phyloP scores from a whole-genome alignment of 2,888 invertebrate genomes.

The Cantharis nigra region DNA sequence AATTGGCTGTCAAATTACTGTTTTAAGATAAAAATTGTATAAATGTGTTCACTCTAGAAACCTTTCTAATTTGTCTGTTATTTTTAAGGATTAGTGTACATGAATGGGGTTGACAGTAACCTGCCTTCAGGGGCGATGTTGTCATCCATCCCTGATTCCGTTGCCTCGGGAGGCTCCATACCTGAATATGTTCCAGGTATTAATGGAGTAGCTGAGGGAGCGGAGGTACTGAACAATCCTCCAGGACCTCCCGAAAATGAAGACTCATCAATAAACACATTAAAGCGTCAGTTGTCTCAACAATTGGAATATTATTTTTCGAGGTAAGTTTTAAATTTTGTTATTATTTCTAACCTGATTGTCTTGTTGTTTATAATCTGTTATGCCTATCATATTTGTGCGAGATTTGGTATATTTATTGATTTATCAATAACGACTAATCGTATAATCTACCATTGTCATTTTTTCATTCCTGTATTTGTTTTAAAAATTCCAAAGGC shows the following conservation, averaged over 20 bases:
- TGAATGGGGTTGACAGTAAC: constrained; percentile 83
- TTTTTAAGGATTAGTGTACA: constrained; percentile 72
- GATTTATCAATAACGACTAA: background rate
- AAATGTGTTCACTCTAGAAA: background rate
- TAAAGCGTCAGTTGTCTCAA: constrained; percentile 77
- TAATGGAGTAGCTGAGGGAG: constrained; percentile 54
- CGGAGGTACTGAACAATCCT: constrained; percentile 55
- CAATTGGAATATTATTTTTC: constrained; percentile 91
- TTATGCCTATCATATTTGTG: background rate
- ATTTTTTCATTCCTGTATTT: background rate
- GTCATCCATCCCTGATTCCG: constrained; percentile 70
- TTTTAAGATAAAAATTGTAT: background rate
- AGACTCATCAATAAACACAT: constrained; percentile 70
- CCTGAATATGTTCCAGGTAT: constrained; percentile 45
- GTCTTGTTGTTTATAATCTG: background rate
- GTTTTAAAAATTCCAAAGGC: background rate
- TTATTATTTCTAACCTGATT: background rate
- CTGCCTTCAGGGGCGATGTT: constrained; percentile 73
- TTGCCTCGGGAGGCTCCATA: constrained; percentile 50
- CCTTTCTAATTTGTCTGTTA: background rate
- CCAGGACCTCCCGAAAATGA: constrained; percentile 57
- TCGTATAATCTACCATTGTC: background rate
- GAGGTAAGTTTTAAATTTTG: constrained; percentile 61
- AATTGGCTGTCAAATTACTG: constrained; percentile 15
- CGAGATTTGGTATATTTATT: background rate